Base-by-base conservation (phyloP, 2,113 vertebrate genomes). In the Mesoclemmys tuberculata region DNA sequence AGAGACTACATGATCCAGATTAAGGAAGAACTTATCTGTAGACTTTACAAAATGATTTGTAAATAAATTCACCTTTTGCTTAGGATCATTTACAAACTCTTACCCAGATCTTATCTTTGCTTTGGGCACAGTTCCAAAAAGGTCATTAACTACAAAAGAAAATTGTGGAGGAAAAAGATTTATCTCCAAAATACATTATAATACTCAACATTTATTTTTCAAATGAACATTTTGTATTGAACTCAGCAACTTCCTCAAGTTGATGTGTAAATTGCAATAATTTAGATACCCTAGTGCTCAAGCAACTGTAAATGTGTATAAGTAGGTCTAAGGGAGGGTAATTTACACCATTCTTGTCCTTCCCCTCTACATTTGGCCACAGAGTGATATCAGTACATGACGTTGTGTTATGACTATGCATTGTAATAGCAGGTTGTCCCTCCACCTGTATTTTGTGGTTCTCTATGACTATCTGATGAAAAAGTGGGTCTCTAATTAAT, bases 131-230 rank as follows among this genome's bases (percentile, higher is more conserved):
- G 12, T 9, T 93, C 93, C 96, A 97, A 96, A 96, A 97, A 77
- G 86, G 88, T 96, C 96, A 96, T 97, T 96, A 97, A 96, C 83
- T 95, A 96, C 81, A 95, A 90, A 83, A 94, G 26, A 77, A 96
- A 96, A 96, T 84, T 89, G 75, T 93, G 94, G 80, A 35, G 4
- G 80, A 94, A 55, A 95, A 95, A 85, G 24, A 96, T 96, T 93
- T 96, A 91, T 96, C 93, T 90, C 94, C 75, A 90, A 90, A 96
- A 87, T 93, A 87, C 93, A 88, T 89, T 91, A 95, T 41, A 94
- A 94, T 93, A 90, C 80, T 96, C 94, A 95, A 82, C 71, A 84
- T 85, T 90, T 89, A 79, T 75, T 94, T 95, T 95, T 92, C 74
- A 97, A 96, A 92, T 96, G 84, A 44, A 94, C 81, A 88, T 94